Percentiles rank a stretch among this genome's conserved stretches.
Conservation (phyloP, 2,797 vertebrate species). For the Basileuterus tristriatus region DNA sequence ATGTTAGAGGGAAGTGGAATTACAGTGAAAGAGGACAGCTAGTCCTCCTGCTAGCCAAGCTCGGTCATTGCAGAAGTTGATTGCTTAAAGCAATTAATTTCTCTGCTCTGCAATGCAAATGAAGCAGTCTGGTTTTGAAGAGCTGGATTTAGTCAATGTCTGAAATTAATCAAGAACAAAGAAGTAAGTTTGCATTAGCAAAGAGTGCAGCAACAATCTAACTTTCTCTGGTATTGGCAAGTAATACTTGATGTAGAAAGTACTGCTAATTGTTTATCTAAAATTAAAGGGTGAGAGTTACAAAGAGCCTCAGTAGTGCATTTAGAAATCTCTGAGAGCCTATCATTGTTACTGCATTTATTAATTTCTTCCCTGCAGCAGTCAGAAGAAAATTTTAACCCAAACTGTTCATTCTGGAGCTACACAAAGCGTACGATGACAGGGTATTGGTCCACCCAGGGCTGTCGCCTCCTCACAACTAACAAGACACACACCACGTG, state of each 20-base stretch:
- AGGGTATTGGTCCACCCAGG: slow-evolving; percentile 96
- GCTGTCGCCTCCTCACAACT: slow-evolving; percentile 90
- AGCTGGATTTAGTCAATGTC: slow-evolving; percentile 33
- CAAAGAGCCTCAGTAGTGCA: background rate
- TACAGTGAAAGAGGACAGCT: slow-evolving; percentile 27
- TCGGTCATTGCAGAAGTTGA: slow-evolving; percentile 30
- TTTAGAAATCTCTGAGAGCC: slow-evolving; percentile 17
- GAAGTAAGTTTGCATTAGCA: slow-evolving; percentile 10
- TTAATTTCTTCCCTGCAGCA: slow-evolving; percentile 79
- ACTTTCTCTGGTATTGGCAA: background rate
- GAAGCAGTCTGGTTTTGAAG: slow-evolving; percentile 41
- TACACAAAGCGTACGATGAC: slow-evolving; percentile 95
- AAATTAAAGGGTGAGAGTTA: slow-evolving; percentile 31
- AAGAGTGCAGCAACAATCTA: slow-evolving; percentile 26
- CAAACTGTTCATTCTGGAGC: slow-evolving; percentile 99
- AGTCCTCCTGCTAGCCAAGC: slow-evolving; percentile 47
- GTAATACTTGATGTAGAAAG: background rate
- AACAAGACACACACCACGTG: slow-evolving; percentile 95
- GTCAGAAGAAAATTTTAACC: slow-evolving; percentile 97
- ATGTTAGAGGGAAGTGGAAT: slow-evolving; percentile 30
- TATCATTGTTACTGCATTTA: slow-evolving; percentile 50
- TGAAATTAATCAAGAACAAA: slow-evolving; percentile 58
- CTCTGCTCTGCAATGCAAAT: slow-evolving; percentile 55
- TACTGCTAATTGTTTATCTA: slow-evolving; percentile 27
- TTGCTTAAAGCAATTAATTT: slow-evolving; percentile 55